phyloP scores from a whole-genome alignment of 2,797 vertebrate species.

The Fratercula arctica region DNA sequence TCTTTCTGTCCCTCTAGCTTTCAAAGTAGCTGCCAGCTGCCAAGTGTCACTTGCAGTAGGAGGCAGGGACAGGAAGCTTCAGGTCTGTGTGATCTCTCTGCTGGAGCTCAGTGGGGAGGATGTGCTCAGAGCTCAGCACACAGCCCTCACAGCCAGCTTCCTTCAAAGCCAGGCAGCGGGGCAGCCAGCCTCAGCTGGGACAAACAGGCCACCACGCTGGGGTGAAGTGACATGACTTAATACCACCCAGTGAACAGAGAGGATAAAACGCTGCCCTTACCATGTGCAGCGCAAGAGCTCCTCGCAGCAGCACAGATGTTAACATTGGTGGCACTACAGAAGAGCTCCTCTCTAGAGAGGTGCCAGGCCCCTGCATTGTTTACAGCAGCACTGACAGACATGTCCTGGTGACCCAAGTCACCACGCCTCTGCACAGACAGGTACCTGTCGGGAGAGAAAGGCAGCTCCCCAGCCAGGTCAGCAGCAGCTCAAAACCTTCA shows the following conservation, averaged over 20 bases:
- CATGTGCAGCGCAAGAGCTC: fast-evolving
- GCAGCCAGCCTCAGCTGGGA: background rate
- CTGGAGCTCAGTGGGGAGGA: background rate
- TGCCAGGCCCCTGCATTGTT: fast-evolving
- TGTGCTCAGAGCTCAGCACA: background rate
- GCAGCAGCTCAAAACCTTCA: background rate
- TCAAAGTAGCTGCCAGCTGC: background rate
- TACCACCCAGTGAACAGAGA: background rate
- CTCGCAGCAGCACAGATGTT: background rate
- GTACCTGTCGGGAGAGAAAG: background rate
- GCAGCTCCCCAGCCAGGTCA: background rate
- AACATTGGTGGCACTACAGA: background rate
- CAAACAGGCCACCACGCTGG: background rate
- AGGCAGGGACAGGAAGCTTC: background rate
- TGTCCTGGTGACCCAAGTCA: background rate
- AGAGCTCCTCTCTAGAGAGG: background rate
- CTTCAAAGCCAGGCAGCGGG: background rate
- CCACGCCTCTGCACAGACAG: fast-evolving
- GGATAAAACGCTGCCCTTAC: background rate
- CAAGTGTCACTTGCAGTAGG: background rate
- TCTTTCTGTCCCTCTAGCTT: background rate
- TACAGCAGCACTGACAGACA: background rate
- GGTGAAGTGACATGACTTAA: background rate
- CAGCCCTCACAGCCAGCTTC: background rate
- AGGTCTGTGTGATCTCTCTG: background rate